Conservation (phyloP, 2,797 vertebrate species). For the Paramormyrops hopkinsi region DNA sequence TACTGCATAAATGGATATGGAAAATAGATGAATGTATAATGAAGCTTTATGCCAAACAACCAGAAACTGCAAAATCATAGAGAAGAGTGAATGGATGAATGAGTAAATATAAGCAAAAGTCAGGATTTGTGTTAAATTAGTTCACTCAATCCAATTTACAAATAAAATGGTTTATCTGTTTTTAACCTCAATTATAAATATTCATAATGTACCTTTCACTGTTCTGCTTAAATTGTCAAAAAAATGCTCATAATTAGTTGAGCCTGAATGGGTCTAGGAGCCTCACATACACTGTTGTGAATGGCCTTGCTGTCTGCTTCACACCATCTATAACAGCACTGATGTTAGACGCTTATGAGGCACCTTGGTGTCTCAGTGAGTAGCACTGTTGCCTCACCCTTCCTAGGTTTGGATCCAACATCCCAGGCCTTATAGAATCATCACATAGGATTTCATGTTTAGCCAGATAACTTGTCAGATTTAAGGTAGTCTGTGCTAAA, state of each 20-base stretch:
- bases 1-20: not conserved
- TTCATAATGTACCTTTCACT: not conserved
- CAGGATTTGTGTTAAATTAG: not conserved
- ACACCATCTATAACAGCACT: not conserved
- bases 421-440: not conserved
- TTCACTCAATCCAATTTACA: not conserved
- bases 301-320: not conserved
- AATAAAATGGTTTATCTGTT: not conserved
- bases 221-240: not conserved
- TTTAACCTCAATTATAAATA: not conserved
- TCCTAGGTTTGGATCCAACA: not conserved
- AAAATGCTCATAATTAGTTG: not conserved
- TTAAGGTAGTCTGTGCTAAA: not conserved
- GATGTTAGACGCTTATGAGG: not conserved
- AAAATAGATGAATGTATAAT: not conserved
- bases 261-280: not conserved
- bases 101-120: not conserved
- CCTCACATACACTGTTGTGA: not conserved
- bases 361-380: not conserved
- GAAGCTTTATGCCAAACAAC: not conserved
- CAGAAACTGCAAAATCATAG: not conserved
- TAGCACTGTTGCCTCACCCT: not conserved
- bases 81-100: not conserved
- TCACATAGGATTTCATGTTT: not conserved
- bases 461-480: not conserved